Conservation (phyloP, 2,797 vertebrate species). For the Chelmon rostratus region DNA sequence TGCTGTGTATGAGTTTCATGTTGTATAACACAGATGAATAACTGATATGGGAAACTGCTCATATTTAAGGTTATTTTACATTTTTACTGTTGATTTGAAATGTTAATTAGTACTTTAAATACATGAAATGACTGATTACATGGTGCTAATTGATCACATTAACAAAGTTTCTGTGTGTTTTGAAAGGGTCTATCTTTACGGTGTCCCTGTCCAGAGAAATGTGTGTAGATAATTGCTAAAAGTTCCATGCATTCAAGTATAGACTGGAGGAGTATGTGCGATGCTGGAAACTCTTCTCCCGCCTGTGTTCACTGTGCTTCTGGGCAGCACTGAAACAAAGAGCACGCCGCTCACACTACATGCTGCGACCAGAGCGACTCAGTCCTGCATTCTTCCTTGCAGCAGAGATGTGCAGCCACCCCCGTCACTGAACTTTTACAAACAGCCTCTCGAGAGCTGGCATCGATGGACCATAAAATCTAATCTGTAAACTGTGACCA, state of each 20-base stretch:
- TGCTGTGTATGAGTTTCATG: too few relatives aligned
- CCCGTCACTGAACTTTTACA: conserved; percentile 43
- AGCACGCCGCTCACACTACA: not conserved
- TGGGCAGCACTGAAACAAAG: not conserved
- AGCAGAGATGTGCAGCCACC: conserved; percentile 15
- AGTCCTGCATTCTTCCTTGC: not conserved
- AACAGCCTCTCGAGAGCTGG: conserved; percentile 50
- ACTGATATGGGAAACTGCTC: too few relatives aligned
- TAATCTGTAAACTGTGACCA: conserved; percentile 69
- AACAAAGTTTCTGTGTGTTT: too few relatives aligned
- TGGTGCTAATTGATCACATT: too few relatives aligned
- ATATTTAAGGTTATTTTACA: too few relatives aligned
- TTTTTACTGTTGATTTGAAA: too few relatives aligned
- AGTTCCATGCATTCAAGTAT: not conserved
- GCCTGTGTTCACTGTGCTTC: not conserved
- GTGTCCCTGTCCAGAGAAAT: too few relatives aligned
- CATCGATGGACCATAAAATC: conserved; percentile 73
- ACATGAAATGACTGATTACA: too few relatives aligned
- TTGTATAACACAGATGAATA: too few relatives aligned
- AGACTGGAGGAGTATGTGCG: not conserved
- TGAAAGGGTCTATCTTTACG: too few relatives aligned
- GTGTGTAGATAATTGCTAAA: too few relatives aligned
- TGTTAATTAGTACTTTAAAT: too few relatives aligned
- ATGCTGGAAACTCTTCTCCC: not conserved
- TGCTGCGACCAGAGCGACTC: not conserved